Percentiles rank a stretch among this genome's conserved stretches.
Conservation (phyloP, 2,888 invertebrate species). For the Zygaena filipendulae region DNA sequence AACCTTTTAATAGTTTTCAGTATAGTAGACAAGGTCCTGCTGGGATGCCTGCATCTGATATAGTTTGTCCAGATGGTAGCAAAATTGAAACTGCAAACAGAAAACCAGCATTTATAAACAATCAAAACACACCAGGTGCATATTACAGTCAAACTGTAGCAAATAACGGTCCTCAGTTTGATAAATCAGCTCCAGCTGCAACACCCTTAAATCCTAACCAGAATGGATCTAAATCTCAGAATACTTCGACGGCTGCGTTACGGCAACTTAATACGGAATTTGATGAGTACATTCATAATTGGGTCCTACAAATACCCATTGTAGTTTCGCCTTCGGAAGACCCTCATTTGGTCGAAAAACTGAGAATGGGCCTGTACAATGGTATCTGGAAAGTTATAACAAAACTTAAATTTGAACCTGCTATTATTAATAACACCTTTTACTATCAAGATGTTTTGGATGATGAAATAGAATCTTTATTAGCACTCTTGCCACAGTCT, state of each 20-base stretch:
- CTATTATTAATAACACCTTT: slow-evolving; percentile 26
- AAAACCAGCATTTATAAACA: too few relatives aligned
- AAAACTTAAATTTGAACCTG: slow-evolving; percentile 32
- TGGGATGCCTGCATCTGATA: too few relatives aligned
- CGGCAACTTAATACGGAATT: slow-evolving; percentile 27
- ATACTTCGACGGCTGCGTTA: slow-evolving; percentile 7
- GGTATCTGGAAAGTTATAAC: slow-evolving; percentile 35
- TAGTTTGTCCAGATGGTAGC: too few relatives aligned
- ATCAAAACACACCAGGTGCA: slow-evolving; percentile 4
- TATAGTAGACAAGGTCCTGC: background rate
- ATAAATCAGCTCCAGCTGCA: background rate
- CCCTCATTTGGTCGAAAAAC: slow-evolving; percentile 21
- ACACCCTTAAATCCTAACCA: too few relatives aligned
- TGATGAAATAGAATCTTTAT: slow-evolving; percentile 37
- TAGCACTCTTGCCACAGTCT: slow-evolving; percentile 31
- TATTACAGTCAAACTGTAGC: background rate
- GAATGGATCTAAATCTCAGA: too few relatives aligned
- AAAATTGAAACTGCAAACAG: too few relatives aligned
- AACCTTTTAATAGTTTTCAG: background rate
- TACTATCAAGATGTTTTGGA: slow-evolving; percentile 38
- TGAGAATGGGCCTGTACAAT: slow-evolving; percentile 30
- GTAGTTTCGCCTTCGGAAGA: slow-evolving; percentile 19
- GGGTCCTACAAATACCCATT: slow-evolving; percentile 35
- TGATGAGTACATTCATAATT: slow-evolving; percentile 27
- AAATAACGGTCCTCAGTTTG: background rate